Evolutionary conservation across 1,140 invertebrate genomes (phyloP), one percentile per base, ranked within the genome.

Genomic region (Lucilia sericata): DNA sequence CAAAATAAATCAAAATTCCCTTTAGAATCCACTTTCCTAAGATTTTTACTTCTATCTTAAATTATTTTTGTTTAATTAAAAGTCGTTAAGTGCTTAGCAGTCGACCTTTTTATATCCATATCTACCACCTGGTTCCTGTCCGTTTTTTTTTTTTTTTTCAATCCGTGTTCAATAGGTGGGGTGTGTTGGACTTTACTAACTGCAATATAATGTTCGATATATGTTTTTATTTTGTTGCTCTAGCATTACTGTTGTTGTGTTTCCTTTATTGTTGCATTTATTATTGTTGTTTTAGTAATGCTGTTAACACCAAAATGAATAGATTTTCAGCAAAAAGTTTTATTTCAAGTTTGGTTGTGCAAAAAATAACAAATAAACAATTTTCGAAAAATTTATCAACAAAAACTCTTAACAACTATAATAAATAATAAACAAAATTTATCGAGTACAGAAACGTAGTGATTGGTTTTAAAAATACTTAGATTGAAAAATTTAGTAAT

Each of bases 281-380:
- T 49, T 80, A 21, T 51, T 80, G 13, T 49, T 49, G 5, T 19
- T 34, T 17, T 14, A 42, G 42, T 80, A 80, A 80, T 80, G 76
- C 47, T 80, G 76, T 80, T 80, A 80, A 80, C 76, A 80, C 76
- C 76, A 80, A 49, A 49, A 80, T 80, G 76, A 80, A 80, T 80
- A 49, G 76, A 70, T 70, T 70, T 70, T 25, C 4, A 70, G 19
- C 17, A 70, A 70, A n/a, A 19, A 21, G 5, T 49, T 49, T 80
- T 49, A 21, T 80, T 19, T 80, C 2, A 21, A 51, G 42, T 49
- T 70, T 80, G 42, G 42, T 42, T 42, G 76, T 80, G 49, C 17
- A 80, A 21, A 49, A 80, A 80, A 49, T n/a, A n/a, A 0, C 5
- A 42, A 42, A 42, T 10, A 42, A 42, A 42, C 42, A 42, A 42